Evolutionary conservation across 2,888 invertebrate species (phyloP), one percentile per base, ranked within the genome.

Genomic region (Lasius platythorax): DNA sequence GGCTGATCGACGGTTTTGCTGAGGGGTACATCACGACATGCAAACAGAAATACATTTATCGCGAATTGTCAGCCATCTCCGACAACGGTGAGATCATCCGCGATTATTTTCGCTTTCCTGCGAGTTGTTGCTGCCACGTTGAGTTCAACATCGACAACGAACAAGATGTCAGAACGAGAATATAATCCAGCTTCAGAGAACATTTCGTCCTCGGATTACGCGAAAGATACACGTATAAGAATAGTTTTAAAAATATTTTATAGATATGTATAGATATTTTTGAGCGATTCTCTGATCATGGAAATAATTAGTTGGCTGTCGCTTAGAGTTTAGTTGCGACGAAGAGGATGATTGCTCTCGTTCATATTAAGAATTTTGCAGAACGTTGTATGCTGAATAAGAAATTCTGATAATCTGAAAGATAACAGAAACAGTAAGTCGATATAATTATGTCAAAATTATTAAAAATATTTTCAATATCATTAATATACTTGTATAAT

Each of bases 121-220:
- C 97, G 23, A 97, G 97, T 90, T 98, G 98, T 93, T 96, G 97
- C 79, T 98, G 98, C 91, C 95, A 96, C 64, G 90, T 96, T 53
- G 56, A 85, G 50, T 89, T 89, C 43, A 40, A 43, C 40, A 61
- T 40, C 15, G 73, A 64, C 1, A n/a, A 11, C 67, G 15, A 15
- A 23, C 23, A 23, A 18, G 37, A 6, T 6, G 15, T 4, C 9
- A 37, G 11, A n/a, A 11, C 4, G 12, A 18, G 15, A 53, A 53
- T 53, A 53, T 8, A n/a, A 76, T 53, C 8, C 8, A 12, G 12
- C n/a, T 33, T 63, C 6, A n/a, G 12, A 40, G 12, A n/a, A 53
- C 2, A 33, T 33, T 23, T 18, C 37, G 9, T 9, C 30, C 56
- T 12, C 18, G 2, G 1, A 5, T 75, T 64, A 53, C 12, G 3